These are phyloP conservation scores for Orthonevra nobilis DNA, from an alignment of 2,888 invertebrate species.

Conservation along the genomic window DNA sequence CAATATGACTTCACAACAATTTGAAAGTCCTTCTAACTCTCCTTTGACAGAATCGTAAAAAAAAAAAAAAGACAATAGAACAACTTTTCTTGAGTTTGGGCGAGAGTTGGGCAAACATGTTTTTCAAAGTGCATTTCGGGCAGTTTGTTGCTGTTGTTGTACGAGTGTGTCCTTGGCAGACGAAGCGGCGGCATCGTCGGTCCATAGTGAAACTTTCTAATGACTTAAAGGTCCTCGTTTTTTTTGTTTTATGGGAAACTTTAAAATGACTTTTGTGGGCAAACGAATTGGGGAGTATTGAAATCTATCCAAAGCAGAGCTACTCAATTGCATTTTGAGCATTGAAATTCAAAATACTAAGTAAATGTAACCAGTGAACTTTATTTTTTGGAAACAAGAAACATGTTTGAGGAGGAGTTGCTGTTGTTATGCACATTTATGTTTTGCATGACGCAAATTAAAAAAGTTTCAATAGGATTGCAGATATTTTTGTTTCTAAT, in stretches of 20 bases:
- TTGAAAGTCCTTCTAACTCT: conserved; percentile 12
- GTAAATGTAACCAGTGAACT: conserved; percentile 36
- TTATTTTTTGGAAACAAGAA: conserved; percentile 19
- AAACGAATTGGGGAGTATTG: conserved; percentile 27
- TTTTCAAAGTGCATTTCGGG: conserved; percentile 53
- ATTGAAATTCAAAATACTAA: conserved; percentile 10
- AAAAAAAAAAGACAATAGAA: too few species aligned
- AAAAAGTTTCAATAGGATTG: conserved; percentile 49
- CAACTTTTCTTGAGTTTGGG: too few species aligned
- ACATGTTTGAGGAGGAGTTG: not conserved
- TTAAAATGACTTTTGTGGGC: conserved; percentile 63
- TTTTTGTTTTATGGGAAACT: too few species aligned
- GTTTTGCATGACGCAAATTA: conserved; percentile 46
- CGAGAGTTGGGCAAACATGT: too few species aligned
- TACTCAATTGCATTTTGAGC: conserved; percentile 40
- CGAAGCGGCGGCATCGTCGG: conserved; percentile 37
- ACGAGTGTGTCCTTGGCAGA: not conserved
- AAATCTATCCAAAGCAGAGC: conserved; percentile 53
- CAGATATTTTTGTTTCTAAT: conserved; percentile 36
- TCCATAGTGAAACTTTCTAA: conserved; percentile 50
- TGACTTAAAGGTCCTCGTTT: conserved; percentile 53
- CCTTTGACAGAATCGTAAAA: conserved; percentile 42
- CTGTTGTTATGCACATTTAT: conserved; percentile 45
- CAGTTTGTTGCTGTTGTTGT: conserved; percentile 46
- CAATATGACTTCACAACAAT: conserved; percentile 48